phyloP scores from a whole-genome alignment of 2,888 invertebrate genomes.

The Drosophila peninsularis region DNA sequence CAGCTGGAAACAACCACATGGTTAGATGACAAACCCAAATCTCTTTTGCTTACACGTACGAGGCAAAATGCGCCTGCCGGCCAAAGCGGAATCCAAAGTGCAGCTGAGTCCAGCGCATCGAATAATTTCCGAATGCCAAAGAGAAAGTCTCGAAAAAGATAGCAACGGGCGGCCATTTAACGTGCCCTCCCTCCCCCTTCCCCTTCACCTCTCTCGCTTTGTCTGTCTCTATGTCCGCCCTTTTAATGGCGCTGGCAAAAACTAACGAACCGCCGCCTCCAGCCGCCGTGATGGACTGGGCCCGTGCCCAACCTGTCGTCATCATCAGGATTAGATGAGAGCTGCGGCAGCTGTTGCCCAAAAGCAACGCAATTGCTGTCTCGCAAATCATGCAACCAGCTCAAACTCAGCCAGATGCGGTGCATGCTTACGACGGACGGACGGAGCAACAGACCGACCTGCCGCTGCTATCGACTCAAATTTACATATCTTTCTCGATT shows the following conservation, averaged over 20 bases:
- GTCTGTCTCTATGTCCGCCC: not conserved
- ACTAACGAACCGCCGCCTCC: constrained; percentile 14
- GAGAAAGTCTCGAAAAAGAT: constrained; percentile 49
- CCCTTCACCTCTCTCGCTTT: too few species aligned
- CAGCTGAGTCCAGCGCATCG: constrained; percentile 26
- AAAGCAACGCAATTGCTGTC: constrained; percentile 17
- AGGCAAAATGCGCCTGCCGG: constrained; percentile 15
- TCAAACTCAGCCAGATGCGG: constrained; percentile 3
- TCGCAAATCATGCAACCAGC: constrained; percentile 7
- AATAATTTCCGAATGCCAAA: constrained; percentile 50
- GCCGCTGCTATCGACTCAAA: not conserved
- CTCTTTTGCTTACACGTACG: constrained; percentile 29
- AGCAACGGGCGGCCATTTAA: constrained; percentile 15
- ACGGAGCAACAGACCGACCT: not conserved
- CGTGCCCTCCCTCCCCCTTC: not conserved
- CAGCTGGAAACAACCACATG: not conserved
- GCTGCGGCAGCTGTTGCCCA: not conserved
- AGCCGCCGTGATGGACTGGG: not conserved
- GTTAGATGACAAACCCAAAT: constrained; percentile 36
- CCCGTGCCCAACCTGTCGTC: not conserved
- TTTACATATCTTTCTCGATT: constrained; percentile 1
- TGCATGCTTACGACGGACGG: not conserved
- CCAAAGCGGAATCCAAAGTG: constrained; percentile 33
- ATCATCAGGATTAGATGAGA: constrained; percentile 22
- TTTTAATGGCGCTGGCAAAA: constrained; percentile 31